Evolutionary conservation across 2,888 invertebrate species (phyloP), one percentile per base, ranked within the genome.

Genomic region (Heteropelma amictum): DNA sequence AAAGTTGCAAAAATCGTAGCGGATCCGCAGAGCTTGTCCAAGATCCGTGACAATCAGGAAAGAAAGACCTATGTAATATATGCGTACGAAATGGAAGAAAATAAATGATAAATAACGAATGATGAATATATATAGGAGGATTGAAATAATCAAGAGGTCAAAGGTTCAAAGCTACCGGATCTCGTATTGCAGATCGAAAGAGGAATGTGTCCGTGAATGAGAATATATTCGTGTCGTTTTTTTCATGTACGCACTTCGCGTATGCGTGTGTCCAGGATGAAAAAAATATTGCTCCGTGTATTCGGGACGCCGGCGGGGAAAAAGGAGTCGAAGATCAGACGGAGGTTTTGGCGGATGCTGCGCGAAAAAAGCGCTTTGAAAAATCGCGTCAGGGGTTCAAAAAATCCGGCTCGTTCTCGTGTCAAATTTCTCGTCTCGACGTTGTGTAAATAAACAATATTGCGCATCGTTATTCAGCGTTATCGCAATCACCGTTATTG

Each of bases 21-120:
- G 8, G 2, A 53, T 10, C 5, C 56, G 38, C n/a, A 30, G 78
- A 76, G 75, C 76, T n/a, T n/a, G n/a, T n/a, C 81, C 80, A 81
- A 83, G 82, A 83, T 83, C 81, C 84, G 84, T 82, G 83, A 85
- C 86, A 83, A 83, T 78, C 77, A 81, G 68, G 81, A 83, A 79
- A 84, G 83, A 81, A 86, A 86, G 82, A 85, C 85, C 85, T 84
- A 87, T 84, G 47, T 68, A 68, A 82, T 83, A 84, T 83, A 86
- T 86, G 83, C 82, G 84, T 84, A 83, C 85, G 81, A 85, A 85
- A 83, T 83, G 80, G 84, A 82, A 84, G 30, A 80, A 79, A 67
- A 63, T 80, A 76, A 67, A 60, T 45, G 33, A 67, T 64, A 63
- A 77, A 78, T 73, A 77, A 77, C 65, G 56, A 74, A 74, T 77